Conservation (phyloP, 2,888 invertebrate genomes). For the Nemurella pictetii region DNA sequence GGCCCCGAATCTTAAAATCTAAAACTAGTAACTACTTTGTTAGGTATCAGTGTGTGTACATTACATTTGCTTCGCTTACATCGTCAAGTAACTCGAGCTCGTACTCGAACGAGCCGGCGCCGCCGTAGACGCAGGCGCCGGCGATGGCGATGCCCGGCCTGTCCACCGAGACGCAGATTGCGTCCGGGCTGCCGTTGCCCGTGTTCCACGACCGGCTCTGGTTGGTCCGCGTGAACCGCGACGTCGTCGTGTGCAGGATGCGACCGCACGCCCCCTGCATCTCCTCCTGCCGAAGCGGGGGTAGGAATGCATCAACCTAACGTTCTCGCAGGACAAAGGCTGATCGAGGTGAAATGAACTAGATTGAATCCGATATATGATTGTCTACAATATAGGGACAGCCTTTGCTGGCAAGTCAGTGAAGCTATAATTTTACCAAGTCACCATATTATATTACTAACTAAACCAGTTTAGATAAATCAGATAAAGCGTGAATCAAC, state of each 20-base stretch:
- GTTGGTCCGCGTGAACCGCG: slow-evolving; percentile 88
- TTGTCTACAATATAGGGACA: too few relatives aligned
- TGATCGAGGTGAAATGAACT: too few relatives aligned
- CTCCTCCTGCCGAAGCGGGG: slow-evolving; percentile 59
- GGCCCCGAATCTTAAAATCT: too few relatives aligned
- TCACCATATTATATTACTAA: too few relatives aligned
- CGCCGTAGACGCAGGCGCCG: slow-evolving; percentile 89
- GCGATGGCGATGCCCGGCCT: slow-evolving; percentile 84
- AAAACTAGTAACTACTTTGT: neutral
- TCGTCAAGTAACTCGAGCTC: slow-evolving; percentile 87
- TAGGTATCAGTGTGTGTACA: neutral
- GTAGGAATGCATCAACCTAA: neutral
- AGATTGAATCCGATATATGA: too few relatives aligned
- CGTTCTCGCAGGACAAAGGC: too few relatives aligned
- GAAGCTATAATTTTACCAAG: too few relatives aligned
- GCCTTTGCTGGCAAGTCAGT: too few relatives aligned
- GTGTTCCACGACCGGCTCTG: slow-evolving; percentile 94
- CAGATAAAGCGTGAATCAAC: too few relatives aligned
- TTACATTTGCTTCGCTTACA: slow-evolving; percentile 51
- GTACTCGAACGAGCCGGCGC: slow-evolving; percentile 86
- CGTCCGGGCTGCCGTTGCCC: slow-evolving; percentile 95
- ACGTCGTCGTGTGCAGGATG: slow-evolving; percentile 81
- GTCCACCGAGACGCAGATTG: slow-evolving; percentile 93
- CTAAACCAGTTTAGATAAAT: too few relatives aligned
- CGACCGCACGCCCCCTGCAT: slow-evolving; percentile 68